Evolutionary conservation across 2,113 vertebrate genomes (phyloP), one percentile per base, ranked within the genome.

Genomic region (Paraplagusia blochii): DNA sequence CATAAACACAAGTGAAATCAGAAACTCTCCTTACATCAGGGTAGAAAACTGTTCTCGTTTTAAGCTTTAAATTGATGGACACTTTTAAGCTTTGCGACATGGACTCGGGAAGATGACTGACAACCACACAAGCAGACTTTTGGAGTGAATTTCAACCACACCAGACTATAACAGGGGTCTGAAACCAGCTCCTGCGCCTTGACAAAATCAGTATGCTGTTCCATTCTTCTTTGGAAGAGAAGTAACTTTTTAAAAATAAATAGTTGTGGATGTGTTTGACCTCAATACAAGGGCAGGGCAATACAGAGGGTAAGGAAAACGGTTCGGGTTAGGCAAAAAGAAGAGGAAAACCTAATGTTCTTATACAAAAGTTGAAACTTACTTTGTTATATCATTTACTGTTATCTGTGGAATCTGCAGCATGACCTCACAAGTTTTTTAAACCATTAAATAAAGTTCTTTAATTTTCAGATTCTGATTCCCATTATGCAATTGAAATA

Each of bases 1-100:
- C 69, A 70, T 50, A 61, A 60, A 77, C 72, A 71, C 62, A 83
- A 64, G 87, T 33, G n/a, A 44, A 73, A 16, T 13, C 47, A 19
- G 59, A 83, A 3, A 74, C 68, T 57, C 71, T 19, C 56, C 0
- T 71, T 54, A 63, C 18, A 66, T 44, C 43, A 14, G 13, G 50
- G 53, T 8, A 15, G 34, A 46, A 0, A n/a, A 53, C 58, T 15
- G 19, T 8, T 56, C 52, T 61, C 55, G 48, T 60, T 49, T 29
- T 11, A 11, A 42, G 10, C 35, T 19, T 52, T 68, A 44, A 13
- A 54, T 13, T 14, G 43, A 58, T 38, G 15, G 5, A 17, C 16
- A 4, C 15, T 19, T 53, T 40, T 13, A 38, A n/a, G 39, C 34
- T 33, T 61, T 51, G 10, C 15, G 13, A 35, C 7, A 19, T 11